Percentiles rank a stretch among this genome's conserved stretches.
Evolutionary conservation across 2,888 invertebrate species (phyloP).

Genomic region (Stenoptilia bipunctidactyla): DNA sequence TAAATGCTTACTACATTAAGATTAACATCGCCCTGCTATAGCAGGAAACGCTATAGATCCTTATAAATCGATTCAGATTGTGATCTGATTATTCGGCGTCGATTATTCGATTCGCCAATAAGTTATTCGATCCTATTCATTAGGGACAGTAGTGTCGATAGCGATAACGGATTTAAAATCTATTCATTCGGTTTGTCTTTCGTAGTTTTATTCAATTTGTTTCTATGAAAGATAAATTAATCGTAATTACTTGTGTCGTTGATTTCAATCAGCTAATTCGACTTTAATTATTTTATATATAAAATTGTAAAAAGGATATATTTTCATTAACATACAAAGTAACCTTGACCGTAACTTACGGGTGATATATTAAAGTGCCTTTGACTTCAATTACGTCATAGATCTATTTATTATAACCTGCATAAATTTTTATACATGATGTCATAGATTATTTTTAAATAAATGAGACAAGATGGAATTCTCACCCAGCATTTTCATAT

Average conservation of each 20-base stretch:
- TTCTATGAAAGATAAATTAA: not conserved
- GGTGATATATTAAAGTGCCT: too few relatives aligned
- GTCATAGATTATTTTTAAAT: too few relatives aligned
- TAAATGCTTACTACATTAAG: constrained; percentile 13
- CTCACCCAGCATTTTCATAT: too few relatives aligned
- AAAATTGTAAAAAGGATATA: not conserved
- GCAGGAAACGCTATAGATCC: constrained; percentile 45
- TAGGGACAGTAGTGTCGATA: constrained; percentile 35
- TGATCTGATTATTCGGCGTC: constrained; percentile 62
- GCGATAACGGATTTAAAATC: constrained; percentile 54
- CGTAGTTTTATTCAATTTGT: not conserved
- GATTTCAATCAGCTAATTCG: too few relatives aligned
- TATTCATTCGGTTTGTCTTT: constrained; percentile 34
- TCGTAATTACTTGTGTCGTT: too few relatives aligned
- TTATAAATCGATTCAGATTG: constrained; percentile 60
- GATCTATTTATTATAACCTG: too few relatives aligned
- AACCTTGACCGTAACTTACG: too few relatives aligned
- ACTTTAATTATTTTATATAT: too few relatives aligned
- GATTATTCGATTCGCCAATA: constrained; percentile 63
- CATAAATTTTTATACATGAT: too few relatives aligned
- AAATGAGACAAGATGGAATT: too few relatives aligned
- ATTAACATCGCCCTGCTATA: constrained; percentile 17
- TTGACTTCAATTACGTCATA: too few relatives aligned
- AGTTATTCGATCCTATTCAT: constrained; percentile 65
- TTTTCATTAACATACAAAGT: too few relatives aligned